Base-by-base conservation (phyloP, 2,113 vertebrate genomes). In the Nothoprocta pentlandii region DNA sequence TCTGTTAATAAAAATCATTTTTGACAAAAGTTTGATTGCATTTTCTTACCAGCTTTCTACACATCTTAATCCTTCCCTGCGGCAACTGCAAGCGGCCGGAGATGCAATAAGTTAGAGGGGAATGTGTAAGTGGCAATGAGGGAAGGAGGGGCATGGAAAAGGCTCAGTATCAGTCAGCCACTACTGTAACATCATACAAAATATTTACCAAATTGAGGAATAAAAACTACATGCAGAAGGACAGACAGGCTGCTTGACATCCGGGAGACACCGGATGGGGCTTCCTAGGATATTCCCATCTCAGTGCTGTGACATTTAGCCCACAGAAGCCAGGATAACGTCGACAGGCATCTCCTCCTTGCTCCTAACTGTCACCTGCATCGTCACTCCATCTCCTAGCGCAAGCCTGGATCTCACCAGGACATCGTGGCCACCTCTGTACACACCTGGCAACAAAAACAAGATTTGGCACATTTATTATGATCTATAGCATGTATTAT, bases 281-380 rank as follows among this genome's bases (percentile, higher is more conserved):
- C 85, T 95, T 61, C 80, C 64, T 58, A 80, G 70, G 54, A 70
- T 59, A 59, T 61, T 62, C 85, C 80, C 90, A 75, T 56, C 49
- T 2, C 61, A 13, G 73, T 23, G 4, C 0, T 26, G 54, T 10
- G 34, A 39, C 1, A 3, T 64, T 97, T 97, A 99, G 67, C 99
- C 99, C n/a, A 99, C 99, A 4, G 99, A 98, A 25, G 99, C 99
- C 83, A 99, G 96, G 97, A 99, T 99, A 95, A 99, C 98, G 36
- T 99, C 99, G 1, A 98, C 99, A 0, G 99, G 98, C 1, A 97
- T 98, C 96, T 99, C 98, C 9, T 99, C 98, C 30, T 94, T 93
- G 96, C 99, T 99, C 89, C 99, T 98, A 25, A 99, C 99, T 0
- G 99, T 99, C 97, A 99, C 99, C 96, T 99, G 99, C 99, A 99